Evolutionary conservation across 2,113 vertebrate genomes (phyloP).

Genomic region (Parotia lawesii): DNA sequence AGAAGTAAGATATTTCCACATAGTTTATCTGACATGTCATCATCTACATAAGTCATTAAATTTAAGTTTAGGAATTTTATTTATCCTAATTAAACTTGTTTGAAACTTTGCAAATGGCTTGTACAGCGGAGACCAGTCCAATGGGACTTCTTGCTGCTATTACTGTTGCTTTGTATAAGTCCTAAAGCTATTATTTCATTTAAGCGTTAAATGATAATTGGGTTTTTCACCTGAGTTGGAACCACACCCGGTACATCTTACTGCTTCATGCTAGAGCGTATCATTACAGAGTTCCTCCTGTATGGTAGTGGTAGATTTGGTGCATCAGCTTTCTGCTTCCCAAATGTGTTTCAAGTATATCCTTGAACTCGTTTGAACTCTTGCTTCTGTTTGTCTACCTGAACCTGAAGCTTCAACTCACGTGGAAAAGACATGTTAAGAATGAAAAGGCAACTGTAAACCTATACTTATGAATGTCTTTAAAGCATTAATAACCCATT

Average conservation of each 20-base stretch:
- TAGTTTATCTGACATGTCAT: background rate
- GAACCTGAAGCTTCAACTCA: background rate
- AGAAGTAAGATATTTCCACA: conserved; percentile 81
- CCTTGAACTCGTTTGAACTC: background rate
- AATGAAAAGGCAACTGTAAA: background rate
- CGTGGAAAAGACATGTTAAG: background rate
- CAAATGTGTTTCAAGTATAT: background rate
- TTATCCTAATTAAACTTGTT: background rate
- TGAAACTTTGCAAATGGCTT: background rate
- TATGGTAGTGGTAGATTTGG: background rate
- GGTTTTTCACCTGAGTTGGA: background rate
- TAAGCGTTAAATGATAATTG: background rate
- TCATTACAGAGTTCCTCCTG: background rate
- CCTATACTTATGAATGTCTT: background rate
- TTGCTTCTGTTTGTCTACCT: background rate
- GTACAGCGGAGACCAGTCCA: background rate
- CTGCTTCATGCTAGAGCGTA: background rate
- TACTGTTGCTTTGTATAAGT: background rate
- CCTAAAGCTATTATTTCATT: background rate
- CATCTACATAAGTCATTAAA: background rate
- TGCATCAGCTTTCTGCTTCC: background rate
- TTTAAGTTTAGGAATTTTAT: background rate
- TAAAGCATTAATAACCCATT: background rate
- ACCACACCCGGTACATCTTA: background rate
- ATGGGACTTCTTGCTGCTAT: background rate